Percentiles rank a stretch among this genome's conserved stretches.
phyloP scores from a whole-genome alignment of 1,140 invertebrate species.

The Drosophila varians region DNA sequence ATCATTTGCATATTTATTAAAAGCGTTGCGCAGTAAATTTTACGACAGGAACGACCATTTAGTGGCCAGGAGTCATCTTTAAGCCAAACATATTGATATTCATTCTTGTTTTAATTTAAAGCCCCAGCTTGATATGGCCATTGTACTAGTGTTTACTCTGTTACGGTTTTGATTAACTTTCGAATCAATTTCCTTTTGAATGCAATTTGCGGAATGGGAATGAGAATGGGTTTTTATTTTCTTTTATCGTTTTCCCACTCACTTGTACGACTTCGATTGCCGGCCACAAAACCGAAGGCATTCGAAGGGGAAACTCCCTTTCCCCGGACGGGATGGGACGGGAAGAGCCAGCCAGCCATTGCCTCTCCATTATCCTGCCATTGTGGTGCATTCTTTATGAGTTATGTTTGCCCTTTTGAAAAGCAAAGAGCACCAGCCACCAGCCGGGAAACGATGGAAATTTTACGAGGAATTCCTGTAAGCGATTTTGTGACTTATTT shows the following conservation, averaged over 20 bases:
- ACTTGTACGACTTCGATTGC: constrained; percentile 24
- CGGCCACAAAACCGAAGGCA: constrained; percentile 12
- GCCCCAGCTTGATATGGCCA: background rate
- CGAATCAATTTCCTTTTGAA: constrained; percentile 48
- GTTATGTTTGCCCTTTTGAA: constrained; percentile 47
- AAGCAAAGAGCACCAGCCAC: background rate
- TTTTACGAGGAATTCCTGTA: constrained; percentile 71
- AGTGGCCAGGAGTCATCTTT: constrained; percentile 19
- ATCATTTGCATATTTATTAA: constrained; percentile 73
- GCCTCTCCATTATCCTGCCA: constrained; percentile 24
- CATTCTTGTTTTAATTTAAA: constrained; percentile 13
- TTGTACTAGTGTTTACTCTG: background rate
- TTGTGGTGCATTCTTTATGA: constrained; percentile 63
- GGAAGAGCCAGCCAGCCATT: background rate
- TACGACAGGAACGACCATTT: constrained; percentile 1
- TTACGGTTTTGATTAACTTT: constrained; percentile 44
- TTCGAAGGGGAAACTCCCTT: background rate
- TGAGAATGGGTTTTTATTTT: constrained; percentile 9
- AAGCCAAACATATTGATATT: background rate
- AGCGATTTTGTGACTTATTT: constrained; percentile 75
- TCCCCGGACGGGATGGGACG: constrained; percentile 5
- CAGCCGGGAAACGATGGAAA: constrained; percentile 50
- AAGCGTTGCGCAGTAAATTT: constrained; percentile 22
- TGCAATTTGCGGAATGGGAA: constrained; percentile 42
- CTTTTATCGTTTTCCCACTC: constrained; percentile 15